Conservation (phyloP, 2,888 invertebrate genomes). For the Cosmia pyralina region DNA sequence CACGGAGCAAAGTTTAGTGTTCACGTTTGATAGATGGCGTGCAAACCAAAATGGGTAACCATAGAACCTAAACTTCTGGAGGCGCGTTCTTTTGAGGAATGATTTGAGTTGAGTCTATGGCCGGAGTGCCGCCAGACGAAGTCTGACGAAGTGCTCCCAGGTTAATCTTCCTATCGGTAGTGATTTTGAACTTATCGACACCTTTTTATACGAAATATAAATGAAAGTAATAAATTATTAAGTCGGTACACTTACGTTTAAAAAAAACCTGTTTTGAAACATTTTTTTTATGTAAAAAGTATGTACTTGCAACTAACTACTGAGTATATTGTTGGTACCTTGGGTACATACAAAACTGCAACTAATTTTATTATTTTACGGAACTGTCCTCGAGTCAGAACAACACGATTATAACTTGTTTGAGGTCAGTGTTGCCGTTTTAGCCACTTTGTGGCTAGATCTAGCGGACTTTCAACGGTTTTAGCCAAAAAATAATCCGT, state of each 20-base stretch:
- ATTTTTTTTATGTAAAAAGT: neutral
- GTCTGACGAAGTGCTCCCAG: too few species aligned
- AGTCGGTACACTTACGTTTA: neutral
- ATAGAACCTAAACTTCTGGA: slow-evolving; percentile 64
- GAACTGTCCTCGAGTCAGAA: too few species aligned
- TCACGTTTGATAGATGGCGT: slow-evolving; percentile 83
- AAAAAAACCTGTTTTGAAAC: neutral
- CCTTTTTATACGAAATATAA: neutral
- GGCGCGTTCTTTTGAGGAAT: slow-evolving; percentile 27
- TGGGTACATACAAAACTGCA: neutral
- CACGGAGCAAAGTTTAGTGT: slow-evolving; percentile 71
- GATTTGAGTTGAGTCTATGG: slow-evolving; percentile 55
- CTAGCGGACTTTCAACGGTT: too few species aligned
- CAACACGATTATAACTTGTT: neutral
- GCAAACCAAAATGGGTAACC: slow-evolving; percentile 60
- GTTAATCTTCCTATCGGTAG: neutral
- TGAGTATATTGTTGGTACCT: neutral
- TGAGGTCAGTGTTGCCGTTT: too few species aligned
- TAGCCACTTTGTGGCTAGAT: too few species aligned
- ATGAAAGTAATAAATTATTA: neutral
- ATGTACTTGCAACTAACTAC: too few species aligned
- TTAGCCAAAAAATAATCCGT: too few species aligned
- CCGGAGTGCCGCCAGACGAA: slow-evolving; percentile 22
- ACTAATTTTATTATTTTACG: neutral
- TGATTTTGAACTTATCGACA: neutral